Base-by-base conservation (phyloP, 2,888 invertebrate species). In the Acanthococcus lagerstroemiae region DNA sequence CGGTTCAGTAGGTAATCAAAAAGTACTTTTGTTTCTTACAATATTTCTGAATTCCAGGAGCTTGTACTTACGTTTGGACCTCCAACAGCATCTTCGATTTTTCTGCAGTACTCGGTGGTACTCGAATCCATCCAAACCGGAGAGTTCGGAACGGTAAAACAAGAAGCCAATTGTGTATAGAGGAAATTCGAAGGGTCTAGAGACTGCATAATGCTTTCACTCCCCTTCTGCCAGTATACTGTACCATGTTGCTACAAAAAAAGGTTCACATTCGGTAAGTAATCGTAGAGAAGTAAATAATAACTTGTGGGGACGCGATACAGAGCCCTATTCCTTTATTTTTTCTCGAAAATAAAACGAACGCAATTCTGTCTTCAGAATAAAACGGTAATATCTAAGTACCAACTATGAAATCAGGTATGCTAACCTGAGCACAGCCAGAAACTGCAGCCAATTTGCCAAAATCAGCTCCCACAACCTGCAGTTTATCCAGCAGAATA, bases 81-180 rank as follows among this genome's bases (percentile, higher is more conserved):
- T 3, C 94, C 95, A 9, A 92, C 81, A 21, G 83, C 84, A 25
- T 85, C 82, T 77, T 96, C 95, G 68, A 97, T 77, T 69, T 85
- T 80, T 68, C 79, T 78, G 75, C 94, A 94, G 73, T 92, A 85
- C 45, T 79, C 77, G 0, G 81, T 81, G 70, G 85, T 93, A 70
- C 88, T 92, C 4, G 89, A 87, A 76, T 97, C 96, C 93, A 95
- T 93, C 97, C 97, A 97, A 17, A 95, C 85, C 0, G 97, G 96
- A 9, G 93, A 90, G 70, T 89, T 83, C 1, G 80, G 76, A 0
- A 90, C 75, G 15, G 90, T 84, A 76, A 97, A 97, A 7, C 83
- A 83, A 4, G 86, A 84, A 57, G 83, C 81, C 45, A 96, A 78
- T 77, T 95, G 93, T 22, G 88, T 84, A 78, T 91, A 88, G 7